Conservation (phyloP, 1,140 invertebrate species). For the Cyphomyrmex costatus region DNA sequence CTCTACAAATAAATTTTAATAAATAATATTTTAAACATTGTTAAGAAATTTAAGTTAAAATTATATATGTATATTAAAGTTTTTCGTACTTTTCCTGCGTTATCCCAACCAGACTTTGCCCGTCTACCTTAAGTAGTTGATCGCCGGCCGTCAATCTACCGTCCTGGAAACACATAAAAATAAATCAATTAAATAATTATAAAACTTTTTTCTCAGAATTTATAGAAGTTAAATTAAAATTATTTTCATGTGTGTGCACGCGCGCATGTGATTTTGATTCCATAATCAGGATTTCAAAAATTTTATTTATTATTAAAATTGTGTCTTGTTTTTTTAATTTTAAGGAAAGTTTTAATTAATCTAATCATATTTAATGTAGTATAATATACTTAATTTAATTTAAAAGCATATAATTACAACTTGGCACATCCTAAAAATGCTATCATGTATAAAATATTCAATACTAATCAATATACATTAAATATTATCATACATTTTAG, state of each 20-base stretch:
- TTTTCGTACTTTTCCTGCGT: constrained; percentile 94
- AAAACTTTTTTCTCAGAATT: background rate
- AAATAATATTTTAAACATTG: background rate
- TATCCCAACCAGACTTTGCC: constrained; percentile 97
- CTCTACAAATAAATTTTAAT: constrained; percentile 87
- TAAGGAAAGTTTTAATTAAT: background rate
- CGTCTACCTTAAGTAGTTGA: constrained; percentile 98
- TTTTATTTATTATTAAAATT: constrained; percentile 1
- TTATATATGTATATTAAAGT: background rate
- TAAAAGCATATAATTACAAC: background rate
- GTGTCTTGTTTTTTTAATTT: background rate
- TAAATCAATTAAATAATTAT: constrained; percentile 21
- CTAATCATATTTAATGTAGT: background rate
- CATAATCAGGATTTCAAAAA: background rate
- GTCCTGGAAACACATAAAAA: constrained; percentile 88
- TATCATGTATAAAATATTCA: background rate
- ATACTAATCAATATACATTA: constrained; percentile 5
- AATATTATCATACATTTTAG: background rate
- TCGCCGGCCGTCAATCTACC: constrained; percentile 98
- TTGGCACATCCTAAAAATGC: background rate
- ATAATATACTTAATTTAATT: background rate
- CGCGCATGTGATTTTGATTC: background rate
- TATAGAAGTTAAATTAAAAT: background rate
- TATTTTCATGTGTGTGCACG: background rate
- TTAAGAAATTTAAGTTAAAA: background rate